Evolutionary conservation across 92 coral and sea anemone species (phyloP).

Genomic region (Heteractis magnifica): DNA sequence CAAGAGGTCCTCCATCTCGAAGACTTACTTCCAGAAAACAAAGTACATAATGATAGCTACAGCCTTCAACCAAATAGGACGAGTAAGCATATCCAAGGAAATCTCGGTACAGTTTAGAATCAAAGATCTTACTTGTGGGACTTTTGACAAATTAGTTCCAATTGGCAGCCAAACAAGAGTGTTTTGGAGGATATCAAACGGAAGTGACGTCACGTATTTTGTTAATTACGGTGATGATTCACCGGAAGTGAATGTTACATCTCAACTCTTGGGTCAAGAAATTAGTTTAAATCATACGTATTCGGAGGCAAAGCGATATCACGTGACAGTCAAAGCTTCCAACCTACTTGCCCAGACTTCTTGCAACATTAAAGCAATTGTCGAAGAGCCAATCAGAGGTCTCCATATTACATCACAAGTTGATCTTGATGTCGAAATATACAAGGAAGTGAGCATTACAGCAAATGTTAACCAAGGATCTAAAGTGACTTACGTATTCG

Average conservation of each 20-base stretch:
- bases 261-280: conserved; percentile 25
- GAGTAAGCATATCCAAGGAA: conserved; percentile 15
- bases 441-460: conserved; percentile 20
- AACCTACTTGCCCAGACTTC: conserved; percentile 51
- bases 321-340: conserved; percentile 47
- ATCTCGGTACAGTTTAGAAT: conserved; percentile 56
- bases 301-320: conserved; percentile 33
- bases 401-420: conserved; percentile 30
- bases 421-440: conserved; percentile 18
- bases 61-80: conserved; percentile 66
- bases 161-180: conserved; percentile 24
- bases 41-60: conserved; percentile 35
- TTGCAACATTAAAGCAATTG: conserved; percentile 16
- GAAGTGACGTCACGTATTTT: conserved; percentile 66
- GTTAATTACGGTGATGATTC: conserved; percentile 58
- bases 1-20: conserved; percentile 14
- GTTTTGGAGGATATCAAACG: conserved; percentile 64
- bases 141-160: conserved; percentile 16
- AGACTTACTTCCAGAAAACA: conserved; percentile 31
- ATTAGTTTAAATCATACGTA: conserved; percentile 44
- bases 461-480: conserved; percentile 42
- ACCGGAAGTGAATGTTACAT: conserved; percentile 5
- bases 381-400: conserved; percentile 61
- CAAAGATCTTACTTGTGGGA: conserved; percentile 45
- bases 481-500: conserved; percentile 37